These are phyloP conservation scores for Noctilio leporinus DNA, from an alignment of 2,113 vertebrate genomes.

Conservation along the genomic window DNA sequence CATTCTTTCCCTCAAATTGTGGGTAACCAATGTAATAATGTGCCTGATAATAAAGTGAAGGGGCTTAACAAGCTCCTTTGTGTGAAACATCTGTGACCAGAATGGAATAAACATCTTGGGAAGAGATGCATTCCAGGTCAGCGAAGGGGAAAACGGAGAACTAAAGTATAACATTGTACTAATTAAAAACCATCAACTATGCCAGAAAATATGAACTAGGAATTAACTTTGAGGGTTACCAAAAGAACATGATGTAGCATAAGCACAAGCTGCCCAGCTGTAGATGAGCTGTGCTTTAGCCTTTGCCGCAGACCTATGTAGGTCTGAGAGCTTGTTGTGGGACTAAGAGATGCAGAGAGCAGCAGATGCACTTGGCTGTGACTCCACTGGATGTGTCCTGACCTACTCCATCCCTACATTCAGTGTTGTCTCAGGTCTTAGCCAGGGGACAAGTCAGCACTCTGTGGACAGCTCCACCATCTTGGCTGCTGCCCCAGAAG, in stretches of 20 bases:
- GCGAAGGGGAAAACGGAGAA: background rate
- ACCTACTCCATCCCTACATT: background rate
- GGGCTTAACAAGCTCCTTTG: background rate
- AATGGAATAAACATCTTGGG: background rate
- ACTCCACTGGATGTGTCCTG: background rate
- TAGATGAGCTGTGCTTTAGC: background rate
- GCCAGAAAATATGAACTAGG: background rate
- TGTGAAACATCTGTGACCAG: background rate
- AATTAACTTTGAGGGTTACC: background rate
- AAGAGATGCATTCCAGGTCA: background rate
- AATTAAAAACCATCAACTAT: background rate
- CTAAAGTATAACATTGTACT: background rate
- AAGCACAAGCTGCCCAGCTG: background rate
- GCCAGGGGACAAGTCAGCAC: constrained; percentile 8
- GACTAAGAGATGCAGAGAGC: background rate
- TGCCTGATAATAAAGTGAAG: background rate
- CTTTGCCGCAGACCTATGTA: background rate
- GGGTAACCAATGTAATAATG: background rate
- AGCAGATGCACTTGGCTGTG: background rate
- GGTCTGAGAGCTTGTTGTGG: background rate
- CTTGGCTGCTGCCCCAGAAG: background rate
- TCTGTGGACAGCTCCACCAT: background rate
- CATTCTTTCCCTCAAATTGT: background rate
- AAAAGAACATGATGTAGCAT: background rate
- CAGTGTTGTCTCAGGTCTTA: background rate